Percentiles rank a stretch among this genome's conserved stretches.
Evolutionary conservation across 2,113 vertebrate genomes (phyloP).

Genomic region (Gymnobelideus leadbeateri): DNA sequence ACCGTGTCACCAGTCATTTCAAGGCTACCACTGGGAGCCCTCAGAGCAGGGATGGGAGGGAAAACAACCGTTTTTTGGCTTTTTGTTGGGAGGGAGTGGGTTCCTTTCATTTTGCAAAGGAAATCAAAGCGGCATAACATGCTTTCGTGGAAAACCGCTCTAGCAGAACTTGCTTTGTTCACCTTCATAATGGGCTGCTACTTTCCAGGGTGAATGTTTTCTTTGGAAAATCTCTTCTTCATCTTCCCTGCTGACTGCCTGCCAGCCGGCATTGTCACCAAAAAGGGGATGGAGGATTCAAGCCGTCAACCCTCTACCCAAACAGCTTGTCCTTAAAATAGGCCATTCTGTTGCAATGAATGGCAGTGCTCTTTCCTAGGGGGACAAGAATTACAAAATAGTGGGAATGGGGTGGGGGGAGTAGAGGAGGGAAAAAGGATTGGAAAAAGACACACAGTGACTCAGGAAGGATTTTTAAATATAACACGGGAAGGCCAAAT

Average conservation of each 20-base stretch:
- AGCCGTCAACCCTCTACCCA: conserved; percentile 4
- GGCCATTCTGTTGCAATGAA: conserved; percentile 55
- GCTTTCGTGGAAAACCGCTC: conserved; percentile 59
- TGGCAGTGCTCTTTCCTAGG: conserved; percentile 48
- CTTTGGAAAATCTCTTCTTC: conserved; percentile 58
- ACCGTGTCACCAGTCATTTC: not conserved
- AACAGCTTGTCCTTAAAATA: conserved; percentile 63
- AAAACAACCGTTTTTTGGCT: not conserved
- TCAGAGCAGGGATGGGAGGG: not conserved
- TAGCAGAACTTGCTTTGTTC: conserved; percentile 64
- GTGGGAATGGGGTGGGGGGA: not conserved
- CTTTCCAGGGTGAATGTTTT: conserved; percentile 64
- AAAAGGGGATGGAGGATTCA: conserved; percentile 64
- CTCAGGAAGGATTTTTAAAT: not conserved
- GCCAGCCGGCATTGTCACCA: conserved; percentile 54
- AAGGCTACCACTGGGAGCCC: not conserved
- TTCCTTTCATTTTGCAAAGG: not conserved
- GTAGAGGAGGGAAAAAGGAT: not conserved
- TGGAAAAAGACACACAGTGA: not conserved
- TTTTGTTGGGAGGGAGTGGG: not conserved
- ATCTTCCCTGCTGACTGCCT: conserved; percentile 50
- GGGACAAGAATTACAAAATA: conserved; percentile 53
- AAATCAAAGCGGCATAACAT: conserved; percentile 43
- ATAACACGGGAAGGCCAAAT: conserved; percentile 1
- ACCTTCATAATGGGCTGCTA: conserved; percentile 50